Evolutionary conservation across 2,797 vertebrate species (phyloP), one percentile per base, ranked within the genome.

Genomic region (Pagetopsis macropterus): DNA sequence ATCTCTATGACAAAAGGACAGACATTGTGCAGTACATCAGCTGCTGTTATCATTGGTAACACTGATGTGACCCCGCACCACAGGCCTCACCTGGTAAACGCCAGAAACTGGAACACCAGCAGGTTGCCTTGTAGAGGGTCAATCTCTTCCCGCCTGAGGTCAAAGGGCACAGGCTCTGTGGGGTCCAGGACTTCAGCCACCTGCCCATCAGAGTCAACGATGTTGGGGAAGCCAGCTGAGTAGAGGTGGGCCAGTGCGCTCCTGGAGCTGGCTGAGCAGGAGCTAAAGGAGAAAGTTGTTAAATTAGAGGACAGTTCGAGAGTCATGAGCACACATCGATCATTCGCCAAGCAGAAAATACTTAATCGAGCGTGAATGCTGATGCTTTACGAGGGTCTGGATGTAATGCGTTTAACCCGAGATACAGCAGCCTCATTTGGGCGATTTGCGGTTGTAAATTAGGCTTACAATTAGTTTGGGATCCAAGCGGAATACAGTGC

Each of bases 21-120:
- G 17, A 37, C 9, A 56, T 1, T 73, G 19, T 51, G 33, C 12
- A 66, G 15, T 5, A 23, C n/a, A 67, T n/a, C 16, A 57, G 49
- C 40, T 50, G 40, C 65, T 67, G 66, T 14, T 46, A 1, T 57
- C 23, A 45, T 33, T 69, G 41, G 5, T 2, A 45, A 54, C 55
- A 43, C 33, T 31, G 10, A 59, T 8, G 44, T 58, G 65, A 59
- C 64, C 45, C 1, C 45, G 19, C 17, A 21, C 23, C 41, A 58
- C 19, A 70, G 13, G 64, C 31, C 83, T 84, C 84, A 98, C 98
- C 97, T 98, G 86, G 94, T 95, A 50, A 98, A 96, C 4, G 97
- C 96, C 33, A 98, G 93, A 66, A 99, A 97, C 87, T 98, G 97
- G 66, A 99, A 91, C 74, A 97, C 89, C 13, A 99, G 92, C 70